Percentiles rank a stretch among this genome's conserved stretches.
These are phyloP conservation scores for Cephus rjabovi DNA, from an alignment of 2,888 invertebrate species.

Conservation along the genomic window DNA sequence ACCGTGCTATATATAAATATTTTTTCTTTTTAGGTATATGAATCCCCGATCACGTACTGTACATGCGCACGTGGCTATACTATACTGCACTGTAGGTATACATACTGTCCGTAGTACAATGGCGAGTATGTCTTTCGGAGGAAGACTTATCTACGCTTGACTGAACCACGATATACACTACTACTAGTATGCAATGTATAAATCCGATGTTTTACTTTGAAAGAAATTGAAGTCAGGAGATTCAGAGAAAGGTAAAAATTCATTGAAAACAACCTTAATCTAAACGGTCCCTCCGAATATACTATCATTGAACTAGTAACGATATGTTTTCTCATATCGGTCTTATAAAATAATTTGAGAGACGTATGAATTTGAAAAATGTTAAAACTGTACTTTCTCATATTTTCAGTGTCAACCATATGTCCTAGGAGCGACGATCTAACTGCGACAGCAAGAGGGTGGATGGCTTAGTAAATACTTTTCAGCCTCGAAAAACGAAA, in stretches of 20 bases:
- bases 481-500: no score
- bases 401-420: no score
- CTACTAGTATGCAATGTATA: not conserved
- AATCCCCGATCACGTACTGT: no score
- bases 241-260: not conserved
- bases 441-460: no score
- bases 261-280: not conserved
- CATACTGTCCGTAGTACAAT: not conserved
- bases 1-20: not conserved
- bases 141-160: not conserved
- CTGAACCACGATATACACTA: not conserved
- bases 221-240: not conserved
- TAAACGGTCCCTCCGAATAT: not conserved
- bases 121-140: not conserved
- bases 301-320: no score
- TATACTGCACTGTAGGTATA: not conserved
- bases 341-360: no score
- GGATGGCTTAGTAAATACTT: no score
- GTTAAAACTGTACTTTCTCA: no score
- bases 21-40: not conserved
- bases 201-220: not conserved
- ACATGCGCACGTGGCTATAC: not conserved
- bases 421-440: no score
- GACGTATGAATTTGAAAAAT: no score
- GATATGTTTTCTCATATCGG: no score